phyloP scores from a whole-genome alignment of 2,113 vertebrate genomes.

The Mastomys natalensis region DNA sequence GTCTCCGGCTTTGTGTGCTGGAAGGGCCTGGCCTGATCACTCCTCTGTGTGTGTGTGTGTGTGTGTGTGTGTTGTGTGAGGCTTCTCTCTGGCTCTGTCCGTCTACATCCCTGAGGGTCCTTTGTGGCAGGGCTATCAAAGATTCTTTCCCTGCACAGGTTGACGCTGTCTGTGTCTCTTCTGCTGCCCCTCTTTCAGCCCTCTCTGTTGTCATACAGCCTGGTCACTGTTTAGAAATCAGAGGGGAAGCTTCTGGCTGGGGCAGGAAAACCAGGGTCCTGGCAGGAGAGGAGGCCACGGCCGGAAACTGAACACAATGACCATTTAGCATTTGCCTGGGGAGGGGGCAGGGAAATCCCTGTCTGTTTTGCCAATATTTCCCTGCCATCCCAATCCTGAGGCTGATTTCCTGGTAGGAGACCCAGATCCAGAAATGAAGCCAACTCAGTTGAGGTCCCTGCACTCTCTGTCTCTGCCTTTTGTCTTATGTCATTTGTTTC shows the following conservation, averaged over 20 bases:
- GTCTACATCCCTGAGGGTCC: not conserved
- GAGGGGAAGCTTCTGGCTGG: slow-evolving; percentile 76
- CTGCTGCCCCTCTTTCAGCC: not conserved
- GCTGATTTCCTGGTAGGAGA: slow-evolving; percentile 68
- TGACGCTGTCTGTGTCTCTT: slow-evolving; percentile 76
- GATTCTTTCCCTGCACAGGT: slow-evolving; percentile 31
- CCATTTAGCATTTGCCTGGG: slow-evolving; percentile 68
- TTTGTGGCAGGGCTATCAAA: slow-evolving; percentile 57
- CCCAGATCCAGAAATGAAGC: slow-evolving; percentile 43
- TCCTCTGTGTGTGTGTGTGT: not conserved
- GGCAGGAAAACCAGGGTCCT: slow-evolving; percentile 79
- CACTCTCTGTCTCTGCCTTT: slow-evolving; percentile 35
- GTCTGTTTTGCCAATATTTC: slow-evolving; percentile 72
- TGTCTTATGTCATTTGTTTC: not conserved
- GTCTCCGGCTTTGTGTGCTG: slow-evolving; percentile 77
- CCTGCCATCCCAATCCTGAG: not conserved
- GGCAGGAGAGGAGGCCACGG: slow-evolving; percentile 75
- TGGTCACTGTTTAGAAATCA: slow-evolving; percentile 56
- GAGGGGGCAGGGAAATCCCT: slow-evolving; percentile 74
- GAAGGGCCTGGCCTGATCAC: slow-evolving; percentile 52
- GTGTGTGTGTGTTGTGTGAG: not conserved
- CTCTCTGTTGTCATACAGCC: slow-evolving; percentile 40
- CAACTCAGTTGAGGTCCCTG: not conserved
- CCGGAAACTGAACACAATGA: slow-evolving; percentile 82
- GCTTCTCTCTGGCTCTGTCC: not conserved